A percentile compares a stretch with the other conserved stretches of the same genome.
Evolutionary conservation across 2,113 vertebrate species (phyloP).

Genomic region (Hippoglossus stenolepis): DNA sequence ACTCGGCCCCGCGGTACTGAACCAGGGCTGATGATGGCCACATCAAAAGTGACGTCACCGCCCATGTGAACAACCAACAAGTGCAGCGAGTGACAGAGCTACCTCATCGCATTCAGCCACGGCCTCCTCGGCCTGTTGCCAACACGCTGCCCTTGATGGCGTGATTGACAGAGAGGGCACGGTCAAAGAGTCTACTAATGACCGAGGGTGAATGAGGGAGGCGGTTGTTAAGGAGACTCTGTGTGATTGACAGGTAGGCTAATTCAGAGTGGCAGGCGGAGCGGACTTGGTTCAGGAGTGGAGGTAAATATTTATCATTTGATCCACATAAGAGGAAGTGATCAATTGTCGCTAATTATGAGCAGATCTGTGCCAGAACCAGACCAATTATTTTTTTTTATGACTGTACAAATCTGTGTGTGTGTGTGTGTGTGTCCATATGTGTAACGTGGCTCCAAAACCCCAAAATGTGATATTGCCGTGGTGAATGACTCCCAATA

Average conservation of each 20-base stretch:
- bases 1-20: slow-evolving; percentile 1
- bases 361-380: neutral
- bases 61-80: neutral
- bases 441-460: neutral
- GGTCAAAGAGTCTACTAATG: slow-evolving; percentile 11
- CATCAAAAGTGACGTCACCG: slow-evolving; percentile 2
- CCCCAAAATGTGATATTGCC: slow-evolving; percentile 13
- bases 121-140: neutral
- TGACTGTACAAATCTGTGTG: neutral
- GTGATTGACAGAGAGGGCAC: slow-evolving; percentile 11
- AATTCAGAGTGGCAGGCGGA: slow-evolving; percentile 38
- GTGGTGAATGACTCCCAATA: neutral
- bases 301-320: slow-evolving; percentile 19
- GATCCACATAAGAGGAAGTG: slow-evolving; percentile 18
- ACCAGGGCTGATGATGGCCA: neutral
- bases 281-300: neutral
- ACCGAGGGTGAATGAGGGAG: slow-evolving; percentile 21
- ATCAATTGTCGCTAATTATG: neutral
- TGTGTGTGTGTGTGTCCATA: slow-evolving; percentile 3
- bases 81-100: neutral
- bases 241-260: slow-evolving; percentile 33
- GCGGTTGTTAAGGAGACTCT: slow-evolving; percentile 7
- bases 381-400: neutral
- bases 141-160: neutral
- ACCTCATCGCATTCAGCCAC: neutral